Conservation (phyloP, 2,888 invertebrate species). For the Opisthograptis luteolata region DNA sequence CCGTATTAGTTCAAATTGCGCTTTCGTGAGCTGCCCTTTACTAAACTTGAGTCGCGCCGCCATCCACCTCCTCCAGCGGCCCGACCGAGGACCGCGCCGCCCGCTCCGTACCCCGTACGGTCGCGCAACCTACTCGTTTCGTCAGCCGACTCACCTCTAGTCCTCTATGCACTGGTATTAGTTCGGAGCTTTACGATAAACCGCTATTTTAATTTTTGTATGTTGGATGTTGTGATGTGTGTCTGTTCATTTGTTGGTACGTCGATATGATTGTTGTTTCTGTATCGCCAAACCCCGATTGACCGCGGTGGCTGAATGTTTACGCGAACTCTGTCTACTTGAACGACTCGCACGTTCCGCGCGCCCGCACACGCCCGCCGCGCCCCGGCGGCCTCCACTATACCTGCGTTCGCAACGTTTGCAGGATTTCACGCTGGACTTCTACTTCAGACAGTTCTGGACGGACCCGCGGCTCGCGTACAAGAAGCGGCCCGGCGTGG, state of each 20-base stretch:
- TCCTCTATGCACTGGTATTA: constrained; percentile 23
- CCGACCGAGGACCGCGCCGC: neutral
- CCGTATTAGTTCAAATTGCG: constrained; percentile 27
- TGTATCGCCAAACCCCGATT: constrained; percentile 12
- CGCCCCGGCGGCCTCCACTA: neutral
- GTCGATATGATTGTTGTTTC: constrained; percentile 15
- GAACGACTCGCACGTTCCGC: constrained; percentile 25
- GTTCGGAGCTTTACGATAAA: constrained; percentile 29
- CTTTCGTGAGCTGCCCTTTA: constrained; percentile 30
- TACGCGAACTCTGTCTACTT: constrained; percentile 1
- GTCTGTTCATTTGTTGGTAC: constrained; percentile 21
- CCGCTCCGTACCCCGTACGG: neutral
- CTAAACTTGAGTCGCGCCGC: constrained; percentile 11
- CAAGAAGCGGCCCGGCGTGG: constrained; percentile 92
- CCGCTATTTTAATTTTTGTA: constrained; percentile 33
- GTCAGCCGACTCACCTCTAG: constrained; percentile 13
- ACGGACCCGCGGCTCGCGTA: constrained; percentile 96
- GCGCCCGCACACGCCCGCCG: no score
- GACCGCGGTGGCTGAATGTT: constrained; percentile 13
- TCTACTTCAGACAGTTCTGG: constrained; percentile 99
- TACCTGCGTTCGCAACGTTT: constrained; percentile 1
- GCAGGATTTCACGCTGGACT: constrained; percentile 97
- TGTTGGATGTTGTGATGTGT: constrained; percentile 38
- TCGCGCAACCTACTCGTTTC: constrained; percentile 10
- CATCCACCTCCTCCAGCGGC: constrained; percentile 1